A percentile compares a stretch with the other conserved stretches of the same genome.
Conservation (phyloP, 2,888 invertebrate species). For the Dorcus parallelipipedus region DNA sequence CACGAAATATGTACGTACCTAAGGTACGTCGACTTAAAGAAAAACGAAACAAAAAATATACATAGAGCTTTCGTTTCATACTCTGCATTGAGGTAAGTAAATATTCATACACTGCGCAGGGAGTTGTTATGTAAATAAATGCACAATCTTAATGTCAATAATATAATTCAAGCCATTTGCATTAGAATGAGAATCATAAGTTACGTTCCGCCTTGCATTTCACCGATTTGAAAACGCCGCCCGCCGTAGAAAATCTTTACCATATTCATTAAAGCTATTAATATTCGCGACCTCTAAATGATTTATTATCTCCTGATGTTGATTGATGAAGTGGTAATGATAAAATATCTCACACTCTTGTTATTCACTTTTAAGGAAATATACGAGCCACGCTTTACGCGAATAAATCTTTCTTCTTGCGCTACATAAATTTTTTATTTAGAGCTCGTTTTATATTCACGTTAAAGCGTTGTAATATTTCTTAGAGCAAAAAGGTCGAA, state of each 20-base stretch:
- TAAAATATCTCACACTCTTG: too few relatives aligned
- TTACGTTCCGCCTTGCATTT: slow-evolving; percentile 15
- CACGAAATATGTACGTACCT: too few relatives aligned
- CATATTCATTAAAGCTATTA: background rate
- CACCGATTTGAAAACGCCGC: too few relatives aligned
- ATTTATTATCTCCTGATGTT: slow-evolving; percentile 14
- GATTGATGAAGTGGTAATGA: slow-evolving; percentile 13
- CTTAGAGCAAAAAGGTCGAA: too few relatives aligned
- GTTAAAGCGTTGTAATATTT: too few relatives aligned
- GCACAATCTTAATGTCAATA: slow-evolving; percentile 43
- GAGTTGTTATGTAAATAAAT: slow-evolving; percentile 40
- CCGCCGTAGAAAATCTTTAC: too few relatives aligned
- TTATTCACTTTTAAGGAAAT: too few relatives aligned
- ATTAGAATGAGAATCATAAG: slow-evolving; percentile 37
- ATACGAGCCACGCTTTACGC: too few relatives aligned
- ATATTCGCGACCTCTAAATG: background rate
- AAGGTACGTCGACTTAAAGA: background rate
- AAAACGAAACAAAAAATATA: background rate
- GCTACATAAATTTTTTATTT: too few relatives aligned
- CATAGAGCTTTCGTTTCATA: slow-evolving; percentile 10
- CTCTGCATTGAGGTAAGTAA: slow-evolving; percentile 12
- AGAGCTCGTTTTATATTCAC: too few relatives aligned
- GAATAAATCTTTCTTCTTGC: too few relatives aligned
- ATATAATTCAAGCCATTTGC: slow-evolving; percentile 39
- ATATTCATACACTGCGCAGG: slow-evolving; percentile 23